Conservation (phyloP, 2,113 vertebrate species). For the Apteryx owenii region DNA sequence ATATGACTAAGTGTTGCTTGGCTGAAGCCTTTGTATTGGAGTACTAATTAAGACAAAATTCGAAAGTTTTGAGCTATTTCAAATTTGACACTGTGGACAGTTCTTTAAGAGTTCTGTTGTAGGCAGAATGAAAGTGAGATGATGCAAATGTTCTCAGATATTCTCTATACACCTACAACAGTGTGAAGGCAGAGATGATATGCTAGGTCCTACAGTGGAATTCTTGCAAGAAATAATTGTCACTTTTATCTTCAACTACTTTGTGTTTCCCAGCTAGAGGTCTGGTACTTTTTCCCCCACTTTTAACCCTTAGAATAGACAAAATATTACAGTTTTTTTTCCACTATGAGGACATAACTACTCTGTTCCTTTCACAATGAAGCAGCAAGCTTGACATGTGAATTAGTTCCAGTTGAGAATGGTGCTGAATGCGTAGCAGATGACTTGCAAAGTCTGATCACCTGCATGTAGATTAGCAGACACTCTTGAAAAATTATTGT, state of each 20-base stretch:
- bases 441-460: background rate
- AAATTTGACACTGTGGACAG: background rate
- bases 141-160: background rate
- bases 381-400: background rate
- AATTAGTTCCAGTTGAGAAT: background rate
- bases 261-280: background rate
- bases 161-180: background rate
- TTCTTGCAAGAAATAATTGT: background rate
- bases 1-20: background rate
- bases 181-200: background rate
- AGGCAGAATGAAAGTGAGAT: background rate
- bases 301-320: background rate
- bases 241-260: background rate
- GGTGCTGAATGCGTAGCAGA: background rate
- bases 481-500: background rate
- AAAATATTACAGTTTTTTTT: background rate
- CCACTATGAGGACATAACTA: background rate
- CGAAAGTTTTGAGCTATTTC: background rate
- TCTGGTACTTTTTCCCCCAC: background rate
- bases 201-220: background rate
- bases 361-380: background rate
- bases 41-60: background rate
- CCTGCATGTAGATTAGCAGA: background rate
- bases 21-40: background rate
- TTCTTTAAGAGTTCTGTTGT: background rate